Evolutionary conservation across 2,888 invertebrate species (phyloP).

Genomic region (Blomia tropicalis): DNA sequence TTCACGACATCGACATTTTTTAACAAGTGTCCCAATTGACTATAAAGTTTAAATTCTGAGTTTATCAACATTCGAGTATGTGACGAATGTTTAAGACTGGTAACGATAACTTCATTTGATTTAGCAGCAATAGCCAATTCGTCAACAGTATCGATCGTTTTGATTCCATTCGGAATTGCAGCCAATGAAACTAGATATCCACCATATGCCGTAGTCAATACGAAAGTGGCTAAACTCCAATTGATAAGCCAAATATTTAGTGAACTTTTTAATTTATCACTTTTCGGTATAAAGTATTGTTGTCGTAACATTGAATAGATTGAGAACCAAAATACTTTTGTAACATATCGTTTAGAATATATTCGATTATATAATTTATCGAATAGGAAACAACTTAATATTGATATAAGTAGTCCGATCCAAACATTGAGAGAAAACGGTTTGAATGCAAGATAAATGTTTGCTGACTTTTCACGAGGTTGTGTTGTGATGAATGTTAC

Average conservation of each 20-base stretch:
- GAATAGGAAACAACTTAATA: neutral
- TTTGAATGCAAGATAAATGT: neutral
- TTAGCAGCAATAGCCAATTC: neutral
- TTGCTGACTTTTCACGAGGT: neutral
- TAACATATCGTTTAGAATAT: neutral
- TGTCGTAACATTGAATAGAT: neutral
- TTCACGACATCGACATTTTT: neutral
- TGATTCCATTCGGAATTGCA: neutral
- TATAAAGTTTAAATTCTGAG: neutral
- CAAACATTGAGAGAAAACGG: neutral
- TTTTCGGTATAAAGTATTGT: too few species aligned
- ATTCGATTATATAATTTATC: neutral
- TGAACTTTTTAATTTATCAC: too few species aligned
- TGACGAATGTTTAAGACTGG: neutral
- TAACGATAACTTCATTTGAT: neutral
- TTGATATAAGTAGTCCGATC: neutral
- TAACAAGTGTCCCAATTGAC: neutral
- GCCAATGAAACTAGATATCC: neutral
- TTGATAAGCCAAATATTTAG: neutral
- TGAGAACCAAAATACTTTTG: neutral
- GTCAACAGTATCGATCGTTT: neutral
- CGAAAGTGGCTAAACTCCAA: neutral
- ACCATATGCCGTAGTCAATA: neutral
- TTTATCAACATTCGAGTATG: neutral
- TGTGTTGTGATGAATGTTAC: constrained; percentile 13